Evolutionary conservation across 2,113 vertebrate genomes (phyloP).

Genomic region (Xyliphius kryptos): DNA sequence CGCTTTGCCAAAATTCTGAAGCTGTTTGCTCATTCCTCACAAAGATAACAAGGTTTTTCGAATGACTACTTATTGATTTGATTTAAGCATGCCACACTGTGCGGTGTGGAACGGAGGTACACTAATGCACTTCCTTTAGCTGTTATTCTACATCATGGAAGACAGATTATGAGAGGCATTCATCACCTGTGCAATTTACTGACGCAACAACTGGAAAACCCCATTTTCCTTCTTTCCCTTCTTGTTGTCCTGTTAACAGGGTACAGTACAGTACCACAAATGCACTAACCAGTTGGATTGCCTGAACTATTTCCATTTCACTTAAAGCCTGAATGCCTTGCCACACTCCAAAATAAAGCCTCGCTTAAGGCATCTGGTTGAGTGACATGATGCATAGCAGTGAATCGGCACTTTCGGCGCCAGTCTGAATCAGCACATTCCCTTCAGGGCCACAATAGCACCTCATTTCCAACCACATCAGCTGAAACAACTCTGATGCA

Average conservation of each 20-base stretch:
- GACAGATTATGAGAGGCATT: slow-evolving; percentile 42
- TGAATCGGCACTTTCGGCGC: slow-evolving; percentile 17
- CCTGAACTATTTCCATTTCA: slow-evolving; percentile 6
- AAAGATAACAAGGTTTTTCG: slow-evolving; percentile 50
- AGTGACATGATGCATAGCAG: slow-evolving; percentile 29
- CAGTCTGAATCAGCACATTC: slow-evolving; percentile 26
- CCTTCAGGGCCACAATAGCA: slow-evolving; percentile 18
- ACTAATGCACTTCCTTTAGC: slow-evolving; percentile 46
- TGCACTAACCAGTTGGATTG: slow-evolving; percentile 3
- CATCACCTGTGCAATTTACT: slow-evolving; percentile 47
- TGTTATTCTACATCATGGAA: slow-evolving; percentile 37
- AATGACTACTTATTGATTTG: slow-evolving; percentile 53
- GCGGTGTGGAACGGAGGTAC: slow-evolving; percentile 44
- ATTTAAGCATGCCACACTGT: slow-evolving; percentile 37
- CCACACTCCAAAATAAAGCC: slow-evolving; percentile 33
- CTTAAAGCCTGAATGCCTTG: slow-evolving; percentile 9
- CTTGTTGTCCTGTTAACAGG: slow-evolving; percentile 34
- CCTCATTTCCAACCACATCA: slow-evolving; percentile 28
- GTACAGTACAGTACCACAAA: slow-evolving; percentile 18
- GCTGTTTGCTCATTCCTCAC: slow-evolving; percentile 52
- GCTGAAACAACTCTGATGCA: slow-evolving; percentile 27
- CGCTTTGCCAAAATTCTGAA: slow-evolving; percentile 30
- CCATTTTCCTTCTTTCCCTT: slow-evolving; percentile 22
- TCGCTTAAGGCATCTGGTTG: slow-evolving; percentile 24
- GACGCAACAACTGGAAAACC: slow-evolving; percentile 41